Percentiles rank a stretch among this genome's conserved stretches.
phyloP scores from a whole-genome alignment of 1,140 invertebrate genomes.

The Acromyrmex charruanus region DNA sequence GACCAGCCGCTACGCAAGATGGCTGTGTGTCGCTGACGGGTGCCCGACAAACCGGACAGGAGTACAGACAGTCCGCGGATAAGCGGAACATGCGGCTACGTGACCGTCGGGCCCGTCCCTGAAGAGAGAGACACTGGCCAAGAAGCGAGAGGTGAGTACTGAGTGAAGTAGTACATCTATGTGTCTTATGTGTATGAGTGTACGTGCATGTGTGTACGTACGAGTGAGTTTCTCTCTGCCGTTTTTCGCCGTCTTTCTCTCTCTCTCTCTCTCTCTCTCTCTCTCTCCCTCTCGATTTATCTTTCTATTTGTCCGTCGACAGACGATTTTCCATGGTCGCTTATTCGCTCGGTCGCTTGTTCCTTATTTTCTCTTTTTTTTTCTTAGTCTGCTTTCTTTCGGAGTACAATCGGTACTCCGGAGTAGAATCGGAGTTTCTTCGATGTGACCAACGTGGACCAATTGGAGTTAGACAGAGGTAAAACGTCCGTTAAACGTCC shows the following conservation, averaged over 20 bases:
- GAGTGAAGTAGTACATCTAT: background rate
- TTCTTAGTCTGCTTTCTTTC: background rate
- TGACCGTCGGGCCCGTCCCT: constrained; percentile 79
- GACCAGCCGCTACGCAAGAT: constrained; percentile 79
- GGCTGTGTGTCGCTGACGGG: constrained; percentile 79
- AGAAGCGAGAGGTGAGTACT: constrained; percentile 78
- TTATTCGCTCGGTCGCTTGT: background rate
- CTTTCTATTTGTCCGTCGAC: background rate
- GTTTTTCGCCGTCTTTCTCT: background rate
- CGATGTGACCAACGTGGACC: constrained; percentile 22
- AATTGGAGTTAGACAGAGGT: constrained; percentile 6
- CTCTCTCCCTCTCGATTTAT: background rate
- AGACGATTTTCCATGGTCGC: background rate
- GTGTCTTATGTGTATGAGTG: background rate
- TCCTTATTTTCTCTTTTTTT: background rate
- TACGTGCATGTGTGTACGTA: background rate
- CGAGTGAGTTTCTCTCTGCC: constrained; percentile 32
- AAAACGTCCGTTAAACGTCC: background rate
- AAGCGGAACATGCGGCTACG: constrained; percentile 81
- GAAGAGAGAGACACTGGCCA: constrained; percentile 81
- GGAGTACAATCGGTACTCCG: background rate
- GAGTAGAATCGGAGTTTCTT: too few relatives aligned
- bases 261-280: background rate
- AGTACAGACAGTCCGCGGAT: constrained; percentile 72
- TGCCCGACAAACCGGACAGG: constrained; percentile 73